Conservation (phyloP, 2,113 vertebrate genomes). For the Synchiropus splendidus region DNA sequence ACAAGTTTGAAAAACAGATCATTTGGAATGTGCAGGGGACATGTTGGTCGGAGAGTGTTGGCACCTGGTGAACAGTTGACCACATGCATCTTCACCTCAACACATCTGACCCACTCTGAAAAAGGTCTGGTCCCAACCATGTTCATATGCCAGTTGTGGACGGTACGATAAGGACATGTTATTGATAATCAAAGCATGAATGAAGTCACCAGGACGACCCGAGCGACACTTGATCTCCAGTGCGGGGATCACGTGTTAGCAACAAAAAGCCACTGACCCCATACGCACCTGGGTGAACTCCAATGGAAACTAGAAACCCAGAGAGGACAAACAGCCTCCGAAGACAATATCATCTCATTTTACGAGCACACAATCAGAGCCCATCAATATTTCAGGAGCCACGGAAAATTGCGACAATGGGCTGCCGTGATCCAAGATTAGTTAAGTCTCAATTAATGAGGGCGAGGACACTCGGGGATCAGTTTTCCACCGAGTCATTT, state of each 20-base stretch:
- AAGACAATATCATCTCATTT: conserved; percentile 42
- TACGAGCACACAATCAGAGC: conserved; percentile 51
- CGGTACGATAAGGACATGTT: no score
- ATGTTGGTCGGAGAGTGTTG: no score
- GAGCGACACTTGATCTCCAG: conserved; percentile 28
- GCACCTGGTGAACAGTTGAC: no score
- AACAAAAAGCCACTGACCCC: conserved; percentile 27
- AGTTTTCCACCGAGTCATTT: background rate
- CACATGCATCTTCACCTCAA: no score
- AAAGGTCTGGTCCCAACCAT: no score
- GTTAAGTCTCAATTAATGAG: conserved; percentile 38
- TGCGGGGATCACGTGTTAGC: no score
- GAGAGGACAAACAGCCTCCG: conserved; percentile 40
- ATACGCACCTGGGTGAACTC: conserved; percentile 7
- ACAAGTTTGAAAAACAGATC: no score
- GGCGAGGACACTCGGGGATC: background rate
- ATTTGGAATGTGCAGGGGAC: no score
- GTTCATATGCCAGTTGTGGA: no score
- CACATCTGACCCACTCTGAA: no score
- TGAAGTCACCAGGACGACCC: background rate
- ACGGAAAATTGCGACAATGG: conserved; percentile 57
- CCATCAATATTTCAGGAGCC: conserved; percentile 56
- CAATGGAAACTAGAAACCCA: conserved; percentile 32
- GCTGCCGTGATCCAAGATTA: conserved; percentile 43
- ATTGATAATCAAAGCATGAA: background rate